Evolutionary conservation across 2,888 invertebrate genomes (phyloP), one percentile per base, ranked within the genome.

Genomic region (Perithous albicinctus): DNA sequence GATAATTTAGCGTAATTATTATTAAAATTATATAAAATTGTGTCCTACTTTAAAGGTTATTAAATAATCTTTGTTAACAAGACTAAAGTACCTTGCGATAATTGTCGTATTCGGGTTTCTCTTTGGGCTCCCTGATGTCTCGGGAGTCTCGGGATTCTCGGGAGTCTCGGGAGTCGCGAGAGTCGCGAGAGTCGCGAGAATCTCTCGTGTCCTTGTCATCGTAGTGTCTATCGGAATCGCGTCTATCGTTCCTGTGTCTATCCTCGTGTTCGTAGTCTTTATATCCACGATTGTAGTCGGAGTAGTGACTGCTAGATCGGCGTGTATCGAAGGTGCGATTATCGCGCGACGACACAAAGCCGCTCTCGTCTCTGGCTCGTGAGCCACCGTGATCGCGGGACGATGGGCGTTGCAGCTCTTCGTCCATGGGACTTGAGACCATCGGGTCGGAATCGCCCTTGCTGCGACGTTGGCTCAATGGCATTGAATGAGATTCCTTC

Each of bases 61-160:
- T 0, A 56, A 69, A 10, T 15, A 43, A 38, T 46, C 32, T 18
- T 43, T 29, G 43, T 23, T 15, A n/a, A 48, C 35, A 59, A 66
- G 69, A 43, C 46, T 12, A 0, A 54, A 80, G 46, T 84, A 91
- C 92, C 90, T 93, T 93, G 26, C 90, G 89, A 85, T 90, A 90
- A 85, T 90, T 92, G 54, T 94, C 93, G 67, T 92, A 92, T 84
- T 93, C 93, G 63, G 91, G 88, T 67, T 89, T 90, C 10, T 89
- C 83, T 89, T 88, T 88, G 29, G 79, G 72, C 41, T 89, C 89
- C 41, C 91, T 86, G 59, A 74, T 84, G 48, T 79, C 78, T 1
- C 78, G 73, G 4, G 73, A 61, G 38, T 78, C 79, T 15, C 79
- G 80, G 43, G 43, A 67, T n/a, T 89, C 89, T 35, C 89, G 81